These are phyloP conservation scores for Pitta sordida DNA, from an alignment of 2,113 vertebrate species.

Conservation along the genomic window DNA sequence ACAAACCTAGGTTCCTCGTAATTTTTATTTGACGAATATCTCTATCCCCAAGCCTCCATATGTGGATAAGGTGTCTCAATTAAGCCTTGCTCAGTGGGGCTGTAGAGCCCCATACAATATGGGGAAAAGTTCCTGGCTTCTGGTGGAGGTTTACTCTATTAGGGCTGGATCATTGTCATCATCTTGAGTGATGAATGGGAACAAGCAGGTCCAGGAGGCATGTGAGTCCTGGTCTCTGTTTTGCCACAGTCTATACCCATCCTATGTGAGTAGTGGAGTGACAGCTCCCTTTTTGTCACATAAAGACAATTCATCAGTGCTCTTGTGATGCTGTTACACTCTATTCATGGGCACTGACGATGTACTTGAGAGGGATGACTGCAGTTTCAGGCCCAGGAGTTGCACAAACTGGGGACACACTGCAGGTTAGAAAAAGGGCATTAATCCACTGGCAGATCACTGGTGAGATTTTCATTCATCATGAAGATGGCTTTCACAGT, in stretches of 20 bases:
- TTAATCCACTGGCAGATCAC: not conserved
- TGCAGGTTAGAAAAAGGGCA: not conserved
- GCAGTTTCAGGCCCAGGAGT: not conserved
- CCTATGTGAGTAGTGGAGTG: accelerated
- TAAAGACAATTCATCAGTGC: not conserved
- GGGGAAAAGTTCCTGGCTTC: not conserved
- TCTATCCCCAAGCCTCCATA: not conserved
- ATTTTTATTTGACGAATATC: not conserved
- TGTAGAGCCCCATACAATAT: not conserved
- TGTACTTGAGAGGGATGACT: not conserved
- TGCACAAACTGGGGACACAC: not conserved
- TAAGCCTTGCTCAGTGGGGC: not conserved
- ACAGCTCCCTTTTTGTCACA: not conserved
- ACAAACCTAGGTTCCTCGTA: too few species aligned
- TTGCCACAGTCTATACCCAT: not conserved
- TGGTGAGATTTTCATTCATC: not conserved
- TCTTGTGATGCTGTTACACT: too few species aligned
- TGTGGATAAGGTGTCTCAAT: not conserved
- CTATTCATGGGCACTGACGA: not conserved
- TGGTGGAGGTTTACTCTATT: not conserved
- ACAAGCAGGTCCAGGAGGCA: accelerated
- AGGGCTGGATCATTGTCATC: not conserved
- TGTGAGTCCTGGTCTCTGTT: not conserved
- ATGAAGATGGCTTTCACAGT: not conserved
- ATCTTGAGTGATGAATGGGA: not conserved